phyloP scores from a whole-genome alignment of 2,888 invertebrate species.

The Priocnemis perturbator region DNA sequence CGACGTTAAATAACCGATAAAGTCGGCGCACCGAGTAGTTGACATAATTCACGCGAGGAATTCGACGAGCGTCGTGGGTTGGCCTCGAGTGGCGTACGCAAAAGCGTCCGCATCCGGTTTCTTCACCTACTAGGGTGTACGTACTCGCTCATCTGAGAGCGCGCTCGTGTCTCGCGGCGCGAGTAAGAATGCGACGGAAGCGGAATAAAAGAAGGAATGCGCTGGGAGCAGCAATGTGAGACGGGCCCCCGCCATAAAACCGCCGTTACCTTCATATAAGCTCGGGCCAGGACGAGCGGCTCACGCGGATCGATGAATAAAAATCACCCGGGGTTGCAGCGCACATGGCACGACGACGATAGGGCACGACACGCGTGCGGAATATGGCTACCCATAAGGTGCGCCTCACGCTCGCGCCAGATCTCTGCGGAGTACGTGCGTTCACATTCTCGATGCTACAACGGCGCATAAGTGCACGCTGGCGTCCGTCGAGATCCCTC shows the following conservation, averaged over 20 bases:
- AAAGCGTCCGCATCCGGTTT: conserved; percentile 21
- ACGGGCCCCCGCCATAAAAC: conserved; percentile 47
- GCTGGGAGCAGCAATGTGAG: conserved; percentile 36
- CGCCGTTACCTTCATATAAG: conserved; percentile 50
- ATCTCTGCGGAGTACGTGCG: conserved; percentile 37
- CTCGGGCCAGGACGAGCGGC: conserved; percentile 46
- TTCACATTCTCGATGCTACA: conserved; percentile 33
- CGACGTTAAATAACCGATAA: conserved; percentile 62
- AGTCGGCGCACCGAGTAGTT: conserved; percentile 54
- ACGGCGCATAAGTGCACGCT: conserved; percentile 10
- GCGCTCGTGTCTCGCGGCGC: background rate
- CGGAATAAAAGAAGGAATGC: conserved; percentile 37
- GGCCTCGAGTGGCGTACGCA: background rate
- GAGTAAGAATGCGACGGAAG: conserved; percentile 15
- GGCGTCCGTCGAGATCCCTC: no score
- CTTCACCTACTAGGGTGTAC: conserved; percentile 4
- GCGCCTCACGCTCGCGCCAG: conserved; percentile 27
- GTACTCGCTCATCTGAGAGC: background rate
- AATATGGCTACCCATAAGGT: conserved; percentile 51
- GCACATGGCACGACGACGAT: conserved; percentile 48
- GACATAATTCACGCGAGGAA: conserved; percentile 50
- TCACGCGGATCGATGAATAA: conserved; percentile 58
- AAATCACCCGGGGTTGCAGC: conserved; percentile 54
- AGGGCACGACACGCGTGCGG: conserved; percentile 52
- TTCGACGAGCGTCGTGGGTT: background rate